Percentiles rank a stretch among this genome's conserved stretches.
phyloP scores from a whole-genome alignment of 1,140 invertebrate species.

The Diorhabda sublineata region DNA sequence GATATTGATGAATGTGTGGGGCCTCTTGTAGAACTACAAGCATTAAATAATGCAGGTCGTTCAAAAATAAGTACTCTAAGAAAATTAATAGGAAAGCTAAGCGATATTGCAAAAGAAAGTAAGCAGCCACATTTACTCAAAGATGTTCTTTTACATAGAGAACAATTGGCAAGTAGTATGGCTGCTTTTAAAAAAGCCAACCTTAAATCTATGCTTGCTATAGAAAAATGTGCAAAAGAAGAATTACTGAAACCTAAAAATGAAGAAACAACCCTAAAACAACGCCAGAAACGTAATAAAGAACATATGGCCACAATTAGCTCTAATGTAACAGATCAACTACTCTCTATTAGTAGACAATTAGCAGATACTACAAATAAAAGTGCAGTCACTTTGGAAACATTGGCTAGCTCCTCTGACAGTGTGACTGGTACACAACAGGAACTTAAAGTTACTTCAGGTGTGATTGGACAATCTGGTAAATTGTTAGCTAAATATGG shows the following conservation, averaged over 20 bases:
- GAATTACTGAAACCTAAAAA: slow-evolving; percentile 59
- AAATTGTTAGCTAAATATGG: slow-evolving; percentile 93
- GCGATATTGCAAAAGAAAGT: slow-evolving; percentile 61
- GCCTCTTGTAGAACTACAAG: slow-evolving; percentile 63
- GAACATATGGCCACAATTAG: slow-evolving; percentile 62
- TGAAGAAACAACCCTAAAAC: slow-evolving; percentile 54
- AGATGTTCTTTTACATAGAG: slow-evolving; percentile 63
- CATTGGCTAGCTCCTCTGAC: slow-evolving; percentile 66
- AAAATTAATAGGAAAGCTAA: slow-evolving; percentile 64
- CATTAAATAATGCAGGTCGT: slow-evolving; percentile 68
- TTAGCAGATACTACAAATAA: slow-evolving; percentile 79
- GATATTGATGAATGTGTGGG: slow-evolving; percentile 65
- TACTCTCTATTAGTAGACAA: slow-evolving; percentile 75
- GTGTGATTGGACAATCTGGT: slow-evolving; percentile 81
- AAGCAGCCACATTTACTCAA: slow-evolving; percentile 57
- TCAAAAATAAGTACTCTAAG: slow-evolving; percentile 60
- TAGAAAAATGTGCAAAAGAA: slow-evolving; percentile 68
- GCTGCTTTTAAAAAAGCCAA: slow-evolving; percentile 76
- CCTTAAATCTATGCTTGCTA: slow-evolving; percentile 65
- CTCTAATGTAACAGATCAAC: slow-evolving; percentile 73
- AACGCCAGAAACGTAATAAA: slow-evolving; percentile 63
- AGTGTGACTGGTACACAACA: slow-evolving; percentile 69
- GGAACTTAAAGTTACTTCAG: slow-evolving; percentile 80
- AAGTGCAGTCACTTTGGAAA: slow-evolving; percentile 79
- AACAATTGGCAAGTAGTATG: slow-evolving; percentile 64